Evolutionary conservation across 2,797 vertebrate genomes (phyloP).

Genomic region (Neosalanx taihuensis): DNA sequence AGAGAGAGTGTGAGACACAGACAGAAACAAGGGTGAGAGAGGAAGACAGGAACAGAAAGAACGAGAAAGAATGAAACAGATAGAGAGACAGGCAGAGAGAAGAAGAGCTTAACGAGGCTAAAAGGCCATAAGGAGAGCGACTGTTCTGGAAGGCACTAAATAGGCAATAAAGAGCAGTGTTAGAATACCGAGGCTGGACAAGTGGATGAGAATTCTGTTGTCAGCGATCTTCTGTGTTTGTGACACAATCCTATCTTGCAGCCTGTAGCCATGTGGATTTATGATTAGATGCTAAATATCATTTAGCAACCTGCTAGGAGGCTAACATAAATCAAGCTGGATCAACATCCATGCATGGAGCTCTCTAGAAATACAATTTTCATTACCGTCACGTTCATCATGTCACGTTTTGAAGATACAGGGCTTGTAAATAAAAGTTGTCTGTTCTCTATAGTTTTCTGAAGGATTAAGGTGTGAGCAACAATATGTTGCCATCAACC

Average conservation of each 20-base stretch:
- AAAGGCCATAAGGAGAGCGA: neutral
- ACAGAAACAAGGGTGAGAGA: neutral
- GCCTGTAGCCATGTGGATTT: neutral
- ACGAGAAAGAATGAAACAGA: neutral
- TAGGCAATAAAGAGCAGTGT: constrained; percentile 29
- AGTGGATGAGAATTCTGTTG: neutral
- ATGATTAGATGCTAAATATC: neutral
- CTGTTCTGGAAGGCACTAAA: constrained; percentile 1
- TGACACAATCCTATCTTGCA: neutral
- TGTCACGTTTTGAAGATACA: too few relatives aligned
- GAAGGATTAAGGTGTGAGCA: too few relatives aligned
- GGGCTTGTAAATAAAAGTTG: too few relatives aligned
- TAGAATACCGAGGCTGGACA: constrained; percentile 4
- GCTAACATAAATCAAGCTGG: too few relatives aligned
- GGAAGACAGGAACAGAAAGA: neutral
- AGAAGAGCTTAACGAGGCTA: neutral
- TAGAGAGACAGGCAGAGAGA: neutral
- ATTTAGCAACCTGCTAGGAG: neutral
- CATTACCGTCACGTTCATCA: too few relatives aligned
- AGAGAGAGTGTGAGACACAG: neutral
- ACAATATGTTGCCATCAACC: too few relatives aligned
- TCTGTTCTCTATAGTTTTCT: too few relatives aligned
- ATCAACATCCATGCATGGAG: too few relatives aligned
- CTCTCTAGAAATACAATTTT: neutral
- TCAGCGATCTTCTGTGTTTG: neutral